A percentile compares a stretch with the other conserved stretches of the same genome.
Evolutionary conservation across 2,888 invertebrate genomes (phyloP).

Genomic region (Microplitis deprimator): DNA sequence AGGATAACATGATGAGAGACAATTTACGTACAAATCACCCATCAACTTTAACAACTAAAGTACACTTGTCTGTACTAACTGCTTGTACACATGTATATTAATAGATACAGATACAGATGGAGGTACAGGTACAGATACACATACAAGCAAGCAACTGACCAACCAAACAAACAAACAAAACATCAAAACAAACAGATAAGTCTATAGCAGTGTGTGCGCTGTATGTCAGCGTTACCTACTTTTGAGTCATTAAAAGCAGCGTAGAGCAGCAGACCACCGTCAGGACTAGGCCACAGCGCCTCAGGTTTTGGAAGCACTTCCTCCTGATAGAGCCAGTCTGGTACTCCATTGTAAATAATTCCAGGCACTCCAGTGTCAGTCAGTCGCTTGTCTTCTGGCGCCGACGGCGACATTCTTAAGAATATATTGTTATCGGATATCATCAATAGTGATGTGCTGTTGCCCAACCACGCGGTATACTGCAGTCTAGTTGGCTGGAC

Average conservation of each 20-base stretch:
- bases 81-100: neutral
- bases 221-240: slow-evolving; percentile 32
- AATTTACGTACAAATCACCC: slow-evolving; percentile 14
- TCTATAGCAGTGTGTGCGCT: no score
- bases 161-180: neutral
- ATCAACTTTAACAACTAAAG: slow-evolving; percentile 5
- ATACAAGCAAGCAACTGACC: neutral
- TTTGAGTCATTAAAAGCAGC: slow-evolving; percentile 87
- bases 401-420: slow-evolving; percentile 82
- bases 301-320: slow-evolving; percentile 87
- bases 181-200: neutral
- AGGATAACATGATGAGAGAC: neutral
- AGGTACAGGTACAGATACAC: neutral
- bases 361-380: slow-evolving; percentile 86
- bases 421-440: slow-evolving; percentile 92
- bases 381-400: slow-evolving; percentile 77
- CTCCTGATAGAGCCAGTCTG: slow-evolving; percentile 98
- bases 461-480: slow-evolving; percentile 87
- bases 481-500: slow-evolving; percentile 83
- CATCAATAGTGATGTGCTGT: slow-evolving; percentile 83
- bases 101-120: neutral
- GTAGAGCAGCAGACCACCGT: slow-evolving; percentile 87
- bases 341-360: slow-evolving; percentile 90
- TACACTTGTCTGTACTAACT: neutral
- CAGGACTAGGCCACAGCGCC: slow-evolving; percentile 88